phyloP scores from a whole-genome alignment of 2,797 vertebrate genomes.

The Aratinga solstitialis region DNA sequence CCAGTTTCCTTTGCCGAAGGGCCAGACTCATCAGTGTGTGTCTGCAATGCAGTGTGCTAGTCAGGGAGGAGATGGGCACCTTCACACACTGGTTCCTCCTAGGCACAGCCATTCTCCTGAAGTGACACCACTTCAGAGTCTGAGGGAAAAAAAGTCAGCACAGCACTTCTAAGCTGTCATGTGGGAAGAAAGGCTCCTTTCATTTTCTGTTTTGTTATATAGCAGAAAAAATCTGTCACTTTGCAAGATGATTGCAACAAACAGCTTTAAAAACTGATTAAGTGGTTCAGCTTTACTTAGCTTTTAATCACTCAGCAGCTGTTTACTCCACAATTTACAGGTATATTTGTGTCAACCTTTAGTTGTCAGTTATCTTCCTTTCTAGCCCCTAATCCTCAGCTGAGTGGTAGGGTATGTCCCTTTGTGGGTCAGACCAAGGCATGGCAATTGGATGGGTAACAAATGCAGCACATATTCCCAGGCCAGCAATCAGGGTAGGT shows the following conservation, averaged over 20 bases:
- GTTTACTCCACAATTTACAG: slow-evolving; percentile 42
- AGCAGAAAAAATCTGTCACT: slow-evolving; percentile 63
- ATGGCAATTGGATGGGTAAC: not conserved
- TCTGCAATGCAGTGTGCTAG: not conserved
- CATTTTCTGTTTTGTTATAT: slow-evolving; percentile 43
- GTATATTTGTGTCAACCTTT: not conserved
- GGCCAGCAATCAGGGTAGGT: not conserved
- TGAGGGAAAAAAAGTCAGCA: not conserved
- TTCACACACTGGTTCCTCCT: not conserved
- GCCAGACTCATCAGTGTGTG: not conserved
- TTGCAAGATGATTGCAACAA: slow-evolving; percentile 56
- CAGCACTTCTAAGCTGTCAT: slow-evolving; percentile 38
- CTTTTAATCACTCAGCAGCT: slow-evolving; percentile 65
- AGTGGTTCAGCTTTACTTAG: slow-evolving; percentile 58
- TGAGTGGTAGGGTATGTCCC: not conserved
- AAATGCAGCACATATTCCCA: not conserved
- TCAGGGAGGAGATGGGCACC: not conserved
- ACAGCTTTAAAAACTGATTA: slow-evolving; percentile 61
- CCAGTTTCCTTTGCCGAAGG: not conserved
- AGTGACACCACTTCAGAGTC: not conserved
- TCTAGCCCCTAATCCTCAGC: not conserved
- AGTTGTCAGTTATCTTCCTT: not conserved
- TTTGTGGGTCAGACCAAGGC: fast-evolving
- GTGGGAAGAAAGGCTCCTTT: slow-evolving; percentile 53
- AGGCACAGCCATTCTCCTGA: slow-evolving; percentile 20